Base-by-base conservation (phyloP, 2,888 invertebrate species). In the Nemurella pictetii region DNA sequence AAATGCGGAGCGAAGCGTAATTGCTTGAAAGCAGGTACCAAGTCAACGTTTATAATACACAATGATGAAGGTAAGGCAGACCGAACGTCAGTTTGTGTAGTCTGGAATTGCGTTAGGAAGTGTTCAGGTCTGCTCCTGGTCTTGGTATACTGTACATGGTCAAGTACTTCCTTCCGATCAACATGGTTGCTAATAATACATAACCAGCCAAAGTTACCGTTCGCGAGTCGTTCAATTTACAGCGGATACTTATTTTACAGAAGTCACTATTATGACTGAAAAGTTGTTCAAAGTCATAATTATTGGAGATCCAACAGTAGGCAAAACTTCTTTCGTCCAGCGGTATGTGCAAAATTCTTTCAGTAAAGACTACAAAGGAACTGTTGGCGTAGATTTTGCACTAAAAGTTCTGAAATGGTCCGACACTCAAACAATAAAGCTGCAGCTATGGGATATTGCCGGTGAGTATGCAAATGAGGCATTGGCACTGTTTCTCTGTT, bases 371-470 rank as follows among this genome's bases (percentile, higher is more conserved):
- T 92, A 92, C 88, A 92, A 92, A 88, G 91, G 92, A 86, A 92
- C 92, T 0, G 91, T 92, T 12, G 92, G 92, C 84, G 93, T 93
- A 20, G 93, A 93, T 88, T 93, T 93, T 89, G 93, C 93, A 4
- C 89, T 93, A 78, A 93, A 93, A 88, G 91, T 93, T 55, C 88
- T 93, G 9, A 91, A 92, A 88, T 92, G 92, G 91, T 91, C 91
- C 87, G 91, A 91, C 36, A 90, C 90, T 84, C 92, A 92, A 80
- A 90, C 92, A 9, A 90, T 93, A 7, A 90, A 92, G 87, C 88
- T 93, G 27, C 93, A 93, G 88, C 88, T 93, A 84, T 93, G 93
- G 93, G 93, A 93, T 87, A 92, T 93, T 86, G 93, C 93, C 88
- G 92, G 92, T 92, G 88, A 87, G 87, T 78, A 0, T 72, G 73